These are phyloP conservation scores for Huso huso DNA, from an alignment of 2,797 vertebrate species.

Conservation along the genomic window DNA sequence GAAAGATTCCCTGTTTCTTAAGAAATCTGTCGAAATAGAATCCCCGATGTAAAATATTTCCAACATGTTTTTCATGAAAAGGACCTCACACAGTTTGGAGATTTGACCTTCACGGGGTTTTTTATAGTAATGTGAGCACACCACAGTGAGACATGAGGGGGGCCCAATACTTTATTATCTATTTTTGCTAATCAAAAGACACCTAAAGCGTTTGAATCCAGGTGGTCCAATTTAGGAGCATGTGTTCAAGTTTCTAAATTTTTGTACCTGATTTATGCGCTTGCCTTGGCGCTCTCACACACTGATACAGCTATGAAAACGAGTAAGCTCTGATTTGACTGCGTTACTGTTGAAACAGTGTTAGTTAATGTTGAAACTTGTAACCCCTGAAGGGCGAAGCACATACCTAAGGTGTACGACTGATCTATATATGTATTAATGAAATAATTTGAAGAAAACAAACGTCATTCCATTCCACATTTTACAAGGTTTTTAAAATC, in stretches of 20 bases:
- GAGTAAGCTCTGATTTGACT: constrained; percentile 55
- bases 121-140: neutral
- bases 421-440: neutral
- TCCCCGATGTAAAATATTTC: too few species aligned
- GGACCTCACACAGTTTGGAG: neutral
- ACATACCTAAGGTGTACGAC: constrained; percentile 38
- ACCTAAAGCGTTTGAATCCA: constrained; percentile 58
- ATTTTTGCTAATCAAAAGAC: constrained; percentile 63
- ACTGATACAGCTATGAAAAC: constrained; percentile 60
- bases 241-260: constrained; percentile 46
- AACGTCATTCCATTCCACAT: too few species aligned
- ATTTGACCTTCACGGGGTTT: too few species aligned
- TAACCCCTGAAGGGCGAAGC: constrained; percentile 54
- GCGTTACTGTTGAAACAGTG: constrained; percentile 57
- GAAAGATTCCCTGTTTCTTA: too few species aligned
- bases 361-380: constrained; percentile 60
- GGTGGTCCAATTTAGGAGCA: constrained; percentile 57
- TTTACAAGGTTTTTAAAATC: too few species aligned
- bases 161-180: constrained; percentile 58
- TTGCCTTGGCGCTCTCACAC: constrained; percentile 33
- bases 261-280: constrained; percentile 49
- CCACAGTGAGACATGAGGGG: constrained; percentile 13
- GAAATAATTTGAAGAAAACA: too few species aligned
- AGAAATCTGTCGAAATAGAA: too few species aligned
- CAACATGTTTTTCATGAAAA: too few species aligned